Conservation (phyloP, 1,140 invertebrate species). For the Forficula auricularia region DNA sequence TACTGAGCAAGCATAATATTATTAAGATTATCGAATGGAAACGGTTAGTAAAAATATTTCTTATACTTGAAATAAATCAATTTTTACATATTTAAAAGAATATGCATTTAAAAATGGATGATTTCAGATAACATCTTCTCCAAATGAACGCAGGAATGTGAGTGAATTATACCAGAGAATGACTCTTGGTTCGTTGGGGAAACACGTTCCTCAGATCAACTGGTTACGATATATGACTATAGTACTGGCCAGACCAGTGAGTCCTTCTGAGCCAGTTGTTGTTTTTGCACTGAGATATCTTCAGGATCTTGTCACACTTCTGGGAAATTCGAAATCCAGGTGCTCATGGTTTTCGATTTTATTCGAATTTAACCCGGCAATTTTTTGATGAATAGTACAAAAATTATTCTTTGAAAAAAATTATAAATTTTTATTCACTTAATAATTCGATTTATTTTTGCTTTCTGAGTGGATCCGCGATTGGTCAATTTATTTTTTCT, state of each 20-base stretch:
- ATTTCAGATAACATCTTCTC: constrained; percentile 56
- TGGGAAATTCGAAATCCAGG: constrained; percentile 28
- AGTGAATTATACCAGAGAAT: constrained; percentile 63
- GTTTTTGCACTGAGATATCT: constrained; percentile 53
- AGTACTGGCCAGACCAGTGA: constrained; percentile 40
- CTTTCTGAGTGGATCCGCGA: background rate
- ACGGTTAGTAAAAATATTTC: too few species aligned
- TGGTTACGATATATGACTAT: constrained; percentile 57
- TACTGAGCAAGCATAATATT: too few species aligned
- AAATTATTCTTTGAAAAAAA: too few species aligned
- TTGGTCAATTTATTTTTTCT: constrained; percentile 5
- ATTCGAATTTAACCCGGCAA: too few species aligned
- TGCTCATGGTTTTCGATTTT: constrained; percentile 11
- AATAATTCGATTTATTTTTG: too few species aligned
- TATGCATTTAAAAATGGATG: too few species aligned
- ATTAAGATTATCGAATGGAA: too few species aligned
- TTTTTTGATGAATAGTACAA: too few species aligned
- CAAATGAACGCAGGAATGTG: constrained; percentile 64
- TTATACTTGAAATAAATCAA: too few species aligned
- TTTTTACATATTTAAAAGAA: too few species aligned
- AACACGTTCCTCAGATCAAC: constrained; percentile 52
- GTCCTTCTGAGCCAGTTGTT: constrained; percentile 45
- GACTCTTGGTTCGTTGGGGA: constrained; percentile 46
- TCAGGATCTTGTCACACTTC: constrained; percentile 24
- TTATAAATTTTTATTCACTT: too few species aligned